Percentiles rank a stretch among this genome's conserved stretches.
Evolutionary conservation across 1,140 invertebrate species (phyloP).

Genomic region (Telenomus remus): DNA sequence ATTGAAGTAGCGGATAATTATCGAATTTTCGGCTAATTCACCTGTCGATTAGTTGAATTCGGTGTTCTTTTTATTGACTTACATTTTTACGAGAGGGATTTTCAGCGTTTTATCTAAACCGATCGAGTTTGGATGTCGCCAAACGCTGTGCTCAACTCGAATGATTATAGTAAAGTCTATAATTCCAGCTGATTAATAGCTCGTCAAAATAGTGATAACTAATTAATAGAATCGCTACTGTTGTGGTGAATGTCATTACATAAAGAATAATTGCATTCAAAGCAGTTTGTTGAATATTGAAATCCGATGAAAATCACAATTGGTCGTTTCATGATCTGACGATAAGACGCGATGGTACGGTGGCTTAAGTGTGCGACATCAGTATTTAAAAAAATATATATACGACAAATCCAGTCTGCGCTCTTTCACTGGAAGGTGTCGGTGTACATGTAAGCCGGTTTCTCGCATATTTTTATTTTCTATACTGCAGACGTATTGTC

Average conservation of each 20-base stretch:
- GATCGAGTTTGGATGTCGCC: no score
- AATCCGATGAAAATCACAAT: slow-evolving; percentile 24
- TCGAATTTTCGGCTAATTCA: not conserved
- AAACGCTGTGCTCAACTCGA: no score
- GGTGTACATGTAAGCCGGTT: slow-evolving; percentile 38
- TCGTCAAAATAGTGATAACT: slow-evolving; percentile 5
- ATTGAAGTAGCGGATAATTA: no score
- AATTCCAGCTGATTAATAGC: slow-evolving; percentile 3
- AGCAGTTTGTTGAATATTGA: slow-evolving; percentile 5
- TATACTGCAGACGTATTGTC: slow-evolving; percentile 1
- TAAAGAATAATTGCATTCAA: slow-evolving; percentile 23
- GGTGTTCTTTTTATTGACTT: not conserved
- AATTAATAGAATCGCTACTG: slow-evolving; percentile 17
- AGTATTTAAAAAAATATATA: slow-evolving; percentile 28
- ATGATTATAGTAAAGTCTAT: no score
- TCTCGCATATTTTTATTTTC: slow-evolving; percentile 33
- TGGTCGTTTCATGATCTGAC: slow-evolving; percentile 22
- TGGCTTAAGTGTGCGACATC: slow-evolving; percentile 13
- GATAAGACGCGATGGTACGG: slow-evolving; percentile 18
- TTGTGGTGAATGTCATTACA: slow-evolving; percentile 12
- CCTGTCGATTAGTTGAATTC: no score
- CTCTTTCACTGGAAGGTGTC: slow-evolving; percentile 36
- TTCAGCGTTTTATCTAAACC: no score
- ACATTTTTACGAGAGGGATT: no score
- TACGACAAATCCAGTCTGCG: slow-evolving; percentile 35